Evolutionary conservation across 1,140 invertebrate species (phyloP).

Genomic region (Leptinotarsa lineolata): DNA sequence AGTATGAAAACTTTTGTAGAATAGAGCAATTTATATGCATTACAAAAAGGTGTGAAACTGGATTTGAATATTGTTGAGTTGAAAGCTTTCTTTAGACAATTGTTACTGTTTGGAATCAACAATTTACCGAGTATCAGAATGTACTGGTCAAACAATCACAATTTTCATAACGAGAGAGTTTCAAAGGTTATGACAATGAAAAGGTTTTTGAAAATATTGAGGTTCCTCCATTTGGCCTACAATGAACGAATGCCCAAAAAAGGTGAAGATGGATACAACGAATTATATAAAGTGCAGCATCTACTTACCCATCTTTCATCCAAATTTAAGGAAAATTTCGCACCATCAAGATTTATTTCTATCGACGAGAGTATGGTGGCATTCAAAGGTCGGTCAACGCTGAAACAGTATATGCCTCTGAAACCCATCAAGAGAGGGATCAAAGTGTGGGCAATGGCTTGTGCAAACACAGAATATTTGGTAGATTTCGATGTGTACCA

Average conservation of each 20-base stretch:
- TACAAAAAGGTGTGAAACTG: too few species aligned
- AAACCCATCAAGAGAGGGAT: too few species aligned
- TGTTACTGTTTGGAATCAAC: slow-evolving; percentile 9
- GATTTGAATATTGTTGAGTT: slow-evolving; percentile 12
- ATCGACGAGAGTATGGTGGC: slow-evolving; percentile 39
- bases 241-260: slow-evolving; percentile 21
- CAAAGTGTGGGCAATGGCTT: too few species aligned
- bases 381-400: slow-evolving; percentile 48
- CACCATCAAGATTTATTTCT: slow-evolving; percentile 23
- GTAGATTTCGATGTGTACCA: too few species aligned
- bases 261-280: slow-evolving; percentile 22
- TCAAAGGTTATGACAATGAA: slow-evolving; percentile 15
- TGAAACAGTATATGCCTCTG: slow-evolving; percentile 40
- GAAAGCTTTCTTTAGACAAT: slow-evolving; percentile 19
- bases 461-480: too few species aligned
- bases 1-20: too few species aligned
- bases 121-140: slow-evolving; percentile 10
- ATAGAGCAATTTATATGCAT: too few species aligned
- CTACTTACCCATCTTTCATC: slow-evolving; percentile 21
- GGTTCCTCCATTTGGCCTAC: slow-evolving; percentile 30
- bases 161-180: slow-evolving; percentile 17
- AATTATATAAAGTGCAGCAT: slow-evolving; percentile 36
- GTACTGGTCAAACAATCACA: slow-evolving; percentile 16
- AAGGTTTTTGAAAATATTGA: slow-evolving; percentile 24
- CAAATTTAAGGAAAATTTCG: slow-evolving; percentile 11